Evolutionary conservation across 2,113 vertebrate genomes (phyloP), one percentile per base, ranked within the genome.

Genomic region (Mola mola): DNA sequence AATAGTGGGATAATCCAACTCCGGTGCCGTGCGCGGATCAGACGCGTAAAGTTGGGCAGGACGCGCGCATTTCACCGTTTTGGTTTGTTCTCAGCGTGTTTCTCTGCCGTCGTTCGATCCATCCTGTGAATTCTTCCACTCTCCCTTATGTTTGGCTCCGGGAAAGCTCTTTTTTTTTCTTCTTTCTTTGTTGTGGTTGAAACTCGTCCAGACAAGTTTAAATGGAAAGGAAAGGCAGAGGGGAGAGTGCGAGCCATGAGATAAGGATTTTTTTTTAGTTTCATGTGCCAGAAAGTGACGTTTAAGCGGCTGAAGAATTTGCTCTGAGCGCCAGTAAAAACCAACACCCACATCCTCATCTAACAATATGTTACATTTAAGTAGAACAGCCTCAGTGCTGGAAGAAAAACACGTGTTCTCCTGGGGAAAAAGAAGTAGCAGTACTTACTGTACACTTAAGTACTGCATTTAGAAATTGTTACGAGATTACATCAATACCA

Each of bases 321-420:
- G 44, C 37, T 72, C 5, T 9, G 19, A 66, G 66, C 49, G 78
- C 79, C 84, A 88, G 34, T 42, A 40, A 63, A 17, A 76, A 65
- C 52, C 73, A 82, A 85, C 83, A 59, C 75, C 72, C 74, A 77
- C 59, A 68, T 72, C 74, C 62, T 76, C 44, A 43, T 28, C 33
- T 25, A 13, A 42, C 29, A 40, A 8, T 24, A 1, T 65, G 53
- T 61, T 68, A 8, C 22, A 36, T 62, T 64, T 53, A 31, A 51
- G 48, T 22, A 5, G 24, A 38, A 19, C 1, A 15, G 41, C 2
- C 5, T 20, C 12, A 21, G 25, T 17, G 61, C 5, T 21, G 24
- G 9, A 22, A n/a, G 8, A 52, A 34, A 4, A 8, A 3, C 7
- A 8, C 24, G 38, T 6, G 28, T 26, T 4, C 6, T 28, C 16